A percentile compares a stretch with the other conserved stretches of the same genome.
Evolutionary conservation across 2,888 invertebrate species (phyloP).

Genomic region (Cephus spinipes): DNA sequence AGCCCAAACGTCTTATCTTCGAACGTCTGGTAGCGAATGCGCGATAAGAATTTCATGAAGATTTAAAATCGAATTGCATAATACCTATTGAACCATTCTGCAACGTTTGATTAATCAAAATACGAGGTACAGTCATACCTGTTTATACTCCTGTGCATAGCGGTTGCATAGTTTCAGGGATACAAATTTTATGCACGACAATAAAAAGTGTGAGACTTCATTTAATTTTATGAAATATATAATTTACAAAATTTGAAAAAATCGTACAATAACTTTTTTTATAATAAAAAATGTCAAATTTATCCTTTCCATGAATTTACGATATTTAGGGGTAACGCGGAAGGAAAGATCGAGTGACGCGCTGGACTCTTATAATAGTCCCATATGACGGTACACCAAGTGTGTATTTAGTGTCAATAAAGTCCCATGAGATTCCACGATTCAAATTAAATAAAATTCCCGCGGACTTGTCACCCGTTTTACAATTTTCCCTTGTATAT

Average conservation of each 20-base stretch:
- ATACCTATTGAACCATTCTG: background rate
- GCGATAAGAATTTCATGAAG: background rate
- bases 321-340: background rate
- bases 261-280: no score
- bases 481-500: constrained; percentile 24
- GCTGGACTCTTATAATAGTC: background rate
- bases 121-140: background rate
- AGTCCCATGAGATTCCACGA: constrained; percentile 30
- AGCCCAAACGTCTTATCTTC: background rate
- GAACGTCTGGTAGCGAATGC: background rate
- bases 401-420: constrained; percentile 38
- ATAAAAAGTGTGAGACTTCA: background rate
- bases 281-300: background rate
- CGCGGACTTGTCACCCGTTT: constrained; percentile 28
- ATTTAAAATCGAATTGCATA: background rate
- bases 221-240: background rate
- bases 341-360: background rate
- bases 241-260: background rate
- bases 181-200: background rate
- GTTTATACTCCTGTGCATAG: background rate
- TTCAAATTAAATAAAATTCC: constrained; percentile 30
- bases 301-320: background rate
- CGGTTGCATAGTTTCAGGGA: background rate
- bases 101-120: background rate
- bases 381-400: background rate